Conservation (phyloP, 2,113 vertebrate genomes). For the Pyrgilauda ruficollis region DNA sequence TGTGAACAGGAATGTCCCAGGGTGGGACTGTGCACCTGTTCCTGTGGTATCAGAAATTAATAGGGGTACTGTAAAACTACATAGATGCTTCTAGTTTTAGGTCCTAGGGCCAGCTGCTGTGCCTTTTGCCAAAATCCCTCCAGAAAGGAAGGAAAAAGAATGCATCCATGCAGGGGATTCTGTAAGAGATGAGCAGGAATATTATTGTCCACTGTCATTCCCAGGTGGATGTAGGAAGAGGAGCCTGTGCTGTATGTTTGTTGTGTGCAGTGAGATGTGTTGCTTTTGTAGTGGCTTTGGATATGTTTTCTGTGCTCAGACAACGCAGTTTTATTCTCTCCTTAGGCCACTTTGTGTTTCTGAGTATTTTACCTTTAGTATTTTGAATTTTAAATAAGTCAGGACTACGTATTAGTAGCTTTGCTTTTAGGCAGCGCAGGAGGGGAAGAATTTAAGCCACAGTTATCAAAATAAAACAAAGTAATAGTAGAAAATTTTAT, state of each 20-base stretch:
- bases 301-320: background rate
- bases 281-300: background rate
- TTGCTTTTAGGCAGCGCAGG: background rate
- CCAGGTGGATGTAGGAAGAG: no score
- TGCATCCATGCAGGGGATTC: background rate
- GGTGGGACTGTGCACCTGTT: background rate
- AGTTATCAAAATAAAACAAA: background rate
- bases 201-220: background rate
- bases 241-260: background rate
- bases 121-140: background rate
- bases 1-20: background rate
- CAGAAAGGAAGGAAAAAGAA: background rate
- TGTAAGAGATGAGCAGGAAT: background rate
- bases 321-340: background rate
- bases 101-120: background rate
- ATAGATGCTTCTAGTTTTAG: background rate
- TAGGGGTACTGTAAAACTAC: background rate
- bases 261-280: background rate
- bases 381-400: background rate
- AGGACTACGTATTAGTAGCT: background rate
- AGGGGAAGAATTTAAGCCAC: background rate
- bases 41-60: background rate
- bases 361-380: background rate
- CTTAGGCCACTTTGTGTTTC: background rate
- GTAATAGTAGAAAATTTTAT: background rate